Percentiles rank a stretch among this genome's conserved stretches.
Conservation (phyloP, 2,113 vertebrate genomes). For the Mustela nigripes region DNA sequence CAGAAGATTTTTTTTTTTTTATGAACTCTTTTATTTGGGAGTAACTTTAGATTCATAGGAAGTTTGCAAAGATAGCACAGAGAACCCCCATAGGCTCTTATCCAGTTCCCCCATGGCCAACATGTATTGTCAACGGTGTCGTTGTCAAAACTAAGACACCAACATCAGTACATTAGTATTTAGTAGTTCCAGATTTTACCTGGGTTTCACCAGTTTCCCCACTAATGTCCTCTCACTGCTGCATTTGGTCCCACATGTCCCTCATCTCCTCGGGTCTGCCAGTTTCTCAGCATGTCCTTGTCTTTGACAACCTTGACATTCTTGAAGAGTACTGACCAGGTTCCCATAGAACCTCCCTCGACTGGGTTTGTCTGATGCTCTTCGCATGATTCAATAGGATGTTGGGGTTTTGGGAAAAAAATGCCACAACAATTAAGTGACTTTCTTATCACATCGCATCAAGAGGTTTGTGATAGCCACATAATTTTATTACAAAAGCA, state of each 20-base stretch:
- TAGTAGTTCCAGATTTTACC: neutral
- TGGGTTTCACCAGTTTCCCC: neutral
- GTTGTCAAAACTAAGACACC: neutral
- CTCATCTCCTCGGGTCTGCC: neutral
- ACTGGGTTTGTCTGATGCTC: neutral
- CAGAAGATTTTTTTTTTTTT: neutral
- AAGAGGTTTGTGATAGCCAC: neutral
- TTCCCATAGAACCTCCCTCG: fast-evolving
- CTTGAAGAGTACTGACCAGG: neutral
- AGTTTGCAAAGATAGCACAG: neutral
- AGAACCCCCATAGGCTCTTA: neutral
- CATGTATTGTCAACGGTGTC: too few relatives aligned
- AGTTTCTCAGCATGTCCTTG: neutral
- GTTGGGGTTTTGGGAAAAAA: neutral
- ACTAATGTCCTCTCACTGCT: neutral
- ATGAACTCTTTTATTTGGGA: neutral
- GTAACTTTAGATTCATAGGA: neutral
- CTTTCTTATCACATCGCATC: neutral
- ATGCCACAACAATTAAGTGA: neutral
- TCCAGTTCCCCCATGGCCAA: neutral
- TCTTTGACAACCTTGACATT: neutral
- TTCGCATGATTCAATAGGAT: neutral
- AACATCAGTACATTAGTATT: neutral
- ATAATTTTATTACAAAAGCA: conserved; percentile 10
- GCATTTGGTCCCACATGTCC: fast-evolving